Base-by-base conservation (phyloP, 2,888 invertebrate species). In the Drosophila nr. fundita region DNA sequence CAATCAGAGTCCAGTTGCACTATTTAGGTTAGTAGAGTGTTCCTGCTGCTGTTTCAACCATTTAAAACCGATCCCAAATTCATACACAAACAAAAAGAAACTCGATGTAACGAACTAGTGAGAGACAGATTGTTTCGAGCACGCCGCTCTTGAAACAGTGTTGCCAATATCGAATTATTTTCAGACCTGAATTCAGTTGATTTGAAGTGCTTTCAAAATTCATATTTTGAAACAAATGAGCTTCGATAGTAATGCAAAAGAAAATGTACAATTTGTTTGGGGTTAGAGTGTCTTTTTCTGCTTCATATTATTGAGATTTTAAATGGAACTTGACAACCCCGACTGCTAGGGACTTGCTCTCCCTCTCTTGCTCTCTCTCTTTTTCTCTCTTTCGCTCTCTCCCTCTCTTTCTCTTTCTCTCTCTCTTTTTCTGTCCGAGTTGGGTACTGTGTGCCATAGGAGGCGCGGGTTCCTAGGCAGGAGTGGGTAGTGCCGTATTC, bases 381-480 rank as follows among this genome's bases (percentile, higher is more conserved):
- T 7, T 13, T 21, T 21, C 36, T 13, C 3, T 13, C 13, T 21
- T 4, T 15, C 4, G 4, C 45, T 13, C 6, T 32, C 11, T 32
- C 32, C 11, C 32, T 32, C 15, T 24, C 45, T 21, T 13, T 7
- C 13, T 21, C 21, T 21, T 5, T 7, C 34, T 24, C 54, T 54
- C 13, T 18, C 27, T 27, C 53, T 66, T 63, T 54, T 15, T 63
- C 55, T 40, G 34, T 67, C 57, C 4, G 30, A 50, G 50, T 32
- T 64, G 49, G 65, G 64, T 68, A 55, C 42, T 58, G 65, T 45
- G 45, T 24, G 24, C 40, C 45, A 57, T 40, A 60, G 62, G 66
- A 24, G 74, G 60, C 27, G 67, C 62, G 70, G 70, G 45, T 53
- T 27, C 29, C 58, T 40, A 67, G 52, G 38, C 62, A 53, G 54